Conservation (phyloP, 2,113 vertebrate species). For the Rhea pennata region DNA sequence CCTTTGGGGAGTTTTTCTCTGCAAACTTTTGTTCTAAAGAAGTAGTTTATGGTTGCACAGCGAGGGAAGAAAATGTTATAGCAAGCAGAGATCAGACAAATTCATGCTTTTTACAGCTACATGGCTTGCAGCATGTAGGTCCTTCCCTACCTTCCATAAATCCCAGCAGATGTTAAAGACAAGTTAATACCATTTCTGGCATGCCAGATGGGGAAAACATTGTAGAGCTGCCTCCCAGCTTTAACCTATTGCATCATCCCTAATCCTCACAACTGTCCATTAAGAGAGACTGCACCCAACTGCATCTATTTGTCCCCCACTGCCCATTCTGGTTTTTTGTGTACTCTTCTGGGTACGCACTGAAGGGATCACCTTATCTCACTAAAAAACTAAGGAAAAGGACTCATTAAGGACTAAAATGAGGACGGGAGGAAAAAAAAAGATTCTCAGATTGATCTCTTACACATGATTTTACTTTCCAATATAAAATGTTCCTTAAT, state of each 20-base stretch:
- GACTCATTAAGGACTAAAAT: not conserved
- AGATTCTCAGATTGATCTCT: not conserved
- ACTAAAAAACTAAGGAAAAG: not conserved
- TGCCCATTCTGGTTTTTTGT: not conserved
- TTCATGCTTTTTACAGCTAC: not conserved
- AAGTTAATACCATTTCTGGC: not conserved
- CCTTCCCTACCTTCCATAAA: not conserved
- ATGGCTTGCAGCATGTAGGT: not conserved
- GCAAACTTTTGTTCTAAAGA: not conserved
- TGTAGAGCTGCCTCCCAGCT: not conserved
- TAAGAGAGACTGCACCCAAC: not conserved
- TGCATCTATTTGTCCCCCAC: not conserved
- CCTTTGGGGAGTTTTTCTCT: not conserved
- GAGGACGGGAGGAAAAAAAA: no score
- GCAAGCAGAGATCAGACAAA: not conserved
- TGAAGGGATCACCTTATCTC: not conserved
- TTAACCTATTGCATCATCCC: not conserved
- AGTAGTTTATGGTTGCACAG: not conserved
- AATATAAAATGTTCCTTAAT: not conserved
- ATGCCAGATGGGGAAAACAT: not conserved
- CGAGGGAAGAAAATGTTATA: not conserved
- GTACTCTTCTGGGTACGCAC: accelerated
- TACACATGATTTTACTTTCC: not conserved
- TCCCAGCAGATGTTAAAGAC: not conserved
- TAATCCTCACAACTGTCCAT: not conserved